Base-by-base conservation (phyloP, 2,888 invertebrate species). In the Diogma glabrata region DNA sequence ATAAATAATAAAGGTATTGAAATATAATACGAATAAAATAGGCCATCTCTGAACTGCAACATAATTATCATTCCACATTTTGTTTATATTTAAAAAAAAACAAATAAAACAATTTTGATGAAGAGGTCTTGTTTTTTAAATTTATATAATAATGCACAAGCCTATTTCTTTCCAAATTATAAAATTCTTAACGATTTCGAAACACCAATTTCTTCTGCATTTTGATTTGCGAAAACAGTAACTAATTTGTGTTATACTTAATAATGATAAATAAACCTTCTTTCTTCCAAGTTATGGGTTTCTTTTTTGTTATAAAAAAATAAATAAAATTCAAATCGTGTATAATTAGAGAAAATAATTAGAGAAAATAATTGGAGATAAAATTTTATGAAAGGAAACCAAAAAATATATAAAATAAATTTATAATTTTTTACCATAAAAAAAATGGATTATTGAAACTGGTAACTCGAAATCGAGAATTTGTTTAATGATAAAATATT, bases 401-500 rank as follows among this genome's bases (percentile, higher is more conserved):
- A 23, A 23, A 43, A n/a, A 19, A 43, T 43, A 43, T 22, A 20
- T 43, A 38, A 12, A 28, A 28, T 38, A 43, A 22, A 23, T 22
- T 43, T 43, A 43, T 43, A 22, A 43, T 43, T 43, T 43, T 40
- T 43, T 43, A 22, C 43, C 43, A 22, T 23, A 22, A 43, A 23
- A 43, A 43, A 43, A 36, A 14, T 48, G 33, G 22, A 33, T 48
- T 48, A 33, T n/a, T 50, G 59, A 59, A 59, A 59, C 58, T 58
- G 59, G 59, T 59, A 57, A 56, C 57, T 59, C 57, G 59, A 59
- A 59, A 58, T 59, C 59, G 58, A 57, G 54, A 49, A 22, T 43
- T 40, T 40, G 4, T 12, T 47, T 28, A 30, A 19, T 43, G 40
- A 20, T n/a, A 14, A 24, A 8, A 46, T 52, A 40, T 38, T 45